Conservation (phyloP, 1,140 invertebrate species). For the Potamilus streckersoni region DNA sequence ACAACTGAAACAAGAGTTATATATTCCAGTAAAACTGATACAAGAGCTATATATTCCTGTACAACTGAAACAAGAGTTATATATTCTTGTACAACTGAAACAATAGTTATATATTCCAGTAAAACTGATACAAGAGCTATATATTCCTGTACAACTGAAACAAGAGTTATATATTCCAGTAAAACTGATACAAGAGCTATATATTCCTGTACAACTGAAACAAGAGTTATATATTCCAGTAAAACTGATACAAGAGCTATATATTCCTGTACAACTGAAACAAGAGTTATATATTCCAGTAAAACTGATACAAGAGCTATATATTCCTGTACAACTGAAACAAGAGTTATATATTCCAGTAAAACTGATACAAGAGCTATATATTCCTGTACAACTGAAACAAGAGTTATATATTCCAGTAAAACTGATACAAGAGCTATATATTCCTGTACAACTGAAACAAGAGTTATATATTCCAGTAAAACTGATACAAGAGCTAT, state of each 20-base stretch:
- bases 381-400: conserved; percentile 16
- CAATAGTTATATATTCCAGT: no score
- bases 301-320: conserved; percentile 18
- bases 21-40: no score
- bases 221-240: background rate
- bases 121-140: no score
- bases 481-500: no score
- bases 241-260: conserved; percentile 19
- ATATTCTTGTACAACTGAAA: no score
- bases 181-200: conserved; percentile 21
- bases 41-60: no score
- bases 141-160: no score
- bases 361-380: conserved; percentile 19
- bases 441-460: no score
- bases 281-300: background rate
- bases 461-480: no score
- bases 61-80: no score
- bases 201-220: conserved; percentile 16
- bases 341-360: background rate
- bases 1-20: no score
- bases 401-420: background rate
- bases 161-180: background rate
- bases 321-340: conserved; percentile 16
- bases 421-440: no score
- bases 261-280: conserved; percentile 16